Percentiles rank a stretch among this genome's conserved stretches.
phyloP scores from a whole-genome alignment of 35 echinoderm and acorn worm species.

The Apostichopus parvimensis region DNA sequence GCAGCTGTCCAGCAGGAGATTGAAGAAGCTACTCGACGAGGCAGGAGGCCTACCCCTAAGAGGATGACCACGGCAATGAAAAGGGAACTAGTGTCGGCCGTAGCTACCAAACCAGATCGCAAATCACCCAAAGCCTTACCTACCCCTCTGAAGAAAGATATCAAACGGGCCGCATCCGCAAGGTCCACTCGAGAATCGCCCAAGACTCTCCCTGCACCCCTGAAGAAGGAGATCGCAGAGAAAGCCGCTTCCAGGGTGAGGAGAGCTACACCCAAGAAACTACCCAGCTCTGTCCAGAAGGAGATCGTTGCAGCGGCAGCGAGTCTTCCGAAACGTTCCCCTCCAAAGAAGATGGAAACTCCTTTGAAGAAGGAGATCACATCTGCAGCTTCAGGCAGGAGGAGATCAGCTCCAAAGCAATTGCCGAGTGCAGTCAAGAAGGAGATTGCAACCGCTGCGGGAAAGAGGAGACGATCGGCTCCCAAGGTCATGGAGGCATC shows the following conservation, averaged over 20 bases:
- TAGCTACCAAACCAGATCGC: conserved; percentile 10
- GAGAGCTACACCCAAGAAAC: conserved; percentile 64
- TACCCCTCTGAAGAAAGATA: conserved; percentile 71
- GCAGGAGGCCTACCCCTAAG: conserved; percentile 45
- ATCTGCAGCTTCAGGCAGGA: conserved; percentile 34
- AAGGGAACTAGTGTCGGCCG: conserved; percentile 57
- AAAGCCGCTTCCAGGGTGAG: conserved; percentile 46
- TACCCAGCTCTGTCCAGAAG: conserved; percentile 61
- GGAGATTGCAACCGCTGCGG: conserved; percentile 35
- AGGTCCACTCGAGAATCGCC: conserved; percentile 56
- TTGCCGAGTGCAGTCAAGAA: conserved; percentile 67
- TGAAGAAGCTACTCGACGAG: conserved; percentile 43
- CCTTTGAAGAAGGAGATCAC: conserved; percentile 63
- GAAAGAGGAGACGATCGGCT: conserved; percentile 47
- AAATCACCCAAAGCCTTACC: conserved; percentile 52
- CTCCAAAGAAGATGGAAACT: conserved; percentile 75
- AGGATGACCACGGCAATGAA: conserved; percentile 68
- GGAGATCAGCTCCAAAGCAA: conserved; percentile 44
- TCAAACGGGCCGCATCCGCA: conserved; percentile 33
- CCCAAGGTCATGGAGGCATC: conserved; percentile 59
- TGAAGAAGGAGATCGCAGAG: conserved; percentile 51
- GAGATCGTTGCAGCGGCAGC: conserved; percentile 42
- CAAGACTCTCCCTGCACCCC: conserved; percentile 54
- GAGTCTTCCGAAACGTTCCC: conserved; percentile 24
- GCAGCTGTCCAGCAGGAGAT: conserved; percentile 48